Evolutionary conservation across 2,888 invertebrate genomes (phyloP).

Genomic region (Meiosimyza decipiens): DNA sequence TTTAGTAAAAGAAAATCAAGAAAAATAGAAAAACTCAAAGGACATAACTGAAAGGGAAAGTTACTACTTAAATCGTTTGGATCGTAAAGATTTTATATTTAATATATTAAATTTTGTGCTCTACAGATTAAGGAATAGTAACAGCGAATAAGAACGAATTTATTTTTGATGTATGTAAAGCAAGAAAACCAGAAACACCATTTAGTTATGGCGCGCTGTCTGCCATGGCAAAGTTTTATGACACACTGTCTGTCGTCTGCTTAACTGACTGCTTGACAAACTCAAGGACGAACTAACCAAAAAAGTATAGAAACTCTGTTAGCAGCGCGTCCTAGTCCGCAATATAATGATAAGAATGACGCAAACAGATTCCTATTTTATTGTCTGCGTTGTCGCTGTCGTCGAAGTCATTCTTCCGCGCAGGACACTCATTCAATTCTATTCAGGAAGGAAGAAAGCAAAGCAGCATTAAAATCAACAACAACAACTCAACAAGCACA

Average conservation of each 20-base stretch:
- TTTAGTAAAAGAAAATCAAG: too few species aligned
- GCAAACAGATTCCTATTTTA: slow-evolving; percentile 20
- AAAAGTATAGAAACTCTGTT: background rate
- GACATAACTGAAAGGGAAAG: too few species aligned
- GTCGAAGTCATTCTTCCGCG: background rate
- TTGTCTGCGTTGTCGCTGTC: slow-evolving; percentile 8
- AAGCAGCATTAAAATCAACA: slow-evolving; percentile 3
- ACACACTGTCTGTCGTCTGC: background rate
- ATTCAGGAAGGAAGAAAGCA: background rate
- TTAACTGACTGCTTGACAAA: background rate
- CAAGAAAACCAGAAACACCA: background rate
- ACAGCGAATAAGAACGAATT: too few species aligned
- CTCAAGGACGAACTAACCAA: background rate
- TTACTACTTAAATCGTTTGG: too few species aligned
- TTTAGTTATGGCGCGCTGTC: background rate
- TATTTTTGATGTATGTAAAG: too few species aligned
- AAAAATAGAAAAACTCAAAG: too few species aligned
- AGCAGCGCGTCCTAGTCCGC: background rate
- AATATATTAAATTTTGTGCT: too few species aligned
- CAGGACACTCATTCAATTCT: background rate
- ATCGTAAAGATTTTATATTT: too few species aligned
- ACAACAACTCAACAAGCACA: background rate
- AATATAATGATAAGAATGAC: slow-evolving; percentile 11
- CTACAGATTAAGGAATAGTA: too few species aligned
- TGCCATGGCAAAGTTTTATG: background rate